Evolutionary conservation across 2,797 vertebrate genomes (phyloP), one percentile per base, ranked within the genome.

Genomic region (Perodicticus potto): DNA sequence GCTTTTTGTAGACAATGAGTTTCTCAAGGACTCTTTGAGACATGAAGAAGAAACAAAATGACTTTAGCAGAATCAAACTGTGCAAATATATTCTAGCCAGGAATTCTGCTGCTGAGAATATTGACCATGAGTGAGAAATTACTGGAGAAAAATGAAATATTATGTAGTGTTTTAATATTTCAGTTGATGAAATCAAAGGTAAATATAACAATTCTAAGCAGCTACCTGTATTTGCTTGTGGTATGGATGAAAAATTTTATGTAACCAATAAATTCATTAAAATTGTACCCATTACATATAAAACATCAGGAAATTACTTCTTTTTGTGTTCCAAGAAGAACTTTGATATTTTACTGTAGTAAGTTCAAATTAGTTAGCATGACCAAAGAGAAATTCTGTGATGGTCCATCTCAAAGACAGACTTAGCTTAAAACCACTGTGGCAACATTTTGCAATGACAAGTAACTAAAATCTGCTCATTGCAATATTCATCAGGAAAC

Each of bases 401-500:
- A 67, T 74, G 63, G 27, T 12, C 14, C 9, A 3, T 70, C 20
- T 69, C 63, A 69, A 82, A 73, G 55, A 34, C 45, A 72, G 78
- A 84, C 34, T 88, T 53, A 22, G 61, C 43, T 76, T 59, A 74
- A 86, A 86, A 86, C 65, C 20, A 10, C 34, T 40, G 59, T 83
- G 87, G 59, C 12, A 53, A 84, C 53, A 74, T 95, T 97, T 95
- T 8, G 3, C 27, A 93, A 89, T 29, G 27, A 45, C 4, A 20
- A 4, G 55, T 49, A 77, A 32, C 27, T 43, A 32, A 89, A 88
- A 25, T 80, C 43, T 87, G 7, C 55, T 87, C 22, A 12, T 93
- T 91, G 81, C 89, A 12, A 61, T 76, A 81, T 34, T 80, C 23
- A 12, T 49, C 32, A 89, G 92, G 87, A 95, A 93, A 77, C 78